These are phyloP conservation scores for Erethizon dorsatum DNA, from an alignment of 2,797 vertebrate species.

Conservation along the genomic window DNA sequence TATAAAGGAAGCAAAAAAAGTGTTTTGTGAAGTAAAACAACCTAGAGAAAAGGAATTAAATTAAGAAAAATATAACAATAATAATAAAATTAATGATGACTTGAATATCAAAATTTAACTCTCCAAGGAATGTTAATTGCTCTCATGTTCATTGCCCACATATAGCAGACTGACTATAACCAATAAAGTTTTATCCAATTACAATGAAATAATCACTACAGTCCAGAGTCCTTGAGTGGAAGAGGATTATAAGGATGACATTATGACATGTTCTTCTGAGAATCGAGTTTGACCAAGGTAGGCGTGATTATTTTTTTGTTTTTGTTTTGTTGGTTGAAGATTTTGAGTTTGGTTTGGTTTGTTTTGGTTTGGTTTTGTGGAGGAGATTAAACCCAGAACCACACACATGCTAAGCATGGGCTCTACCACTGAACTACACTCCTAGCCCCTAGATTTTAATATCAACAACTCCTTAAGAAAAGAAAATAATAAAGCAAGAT, in stretches of 20 bases:
- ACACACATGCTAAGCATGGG: not conserved
- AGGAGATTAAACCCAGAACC: not conserved
- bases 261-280: not conserved
- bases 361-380: not conserved
- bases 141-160: not conserved
- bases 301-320: not conserved
- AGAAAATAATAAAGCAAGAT: not conserved
- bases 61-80: not conserved
- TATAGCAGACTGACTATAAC: not conserved
- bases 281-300: not conserved
- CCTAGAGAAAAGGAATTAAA: not conserved
- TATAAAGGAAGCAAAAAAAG: not conserved
- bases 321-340: not conserved
- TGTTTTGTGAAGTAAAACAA: conserved; percentile 19
- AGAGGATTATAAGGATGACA: not conserved
- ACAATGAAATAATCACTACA: not conserved
- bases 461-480: conserved; percentile 4
- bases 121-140: not conserved
- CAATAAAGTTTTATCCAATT: not conserved
- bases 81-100: not conserved
- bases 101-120: conserved; percentile 46
- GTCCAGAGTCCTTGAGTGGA: not conserved
- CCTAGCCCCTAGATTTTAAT: not conserved
- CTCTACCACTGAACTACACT: not conserved
- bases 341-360: not conserved